Conservation (phyloP, 2,888 invertebrate genomes). For the Drosophila tripunctata region DNA sequence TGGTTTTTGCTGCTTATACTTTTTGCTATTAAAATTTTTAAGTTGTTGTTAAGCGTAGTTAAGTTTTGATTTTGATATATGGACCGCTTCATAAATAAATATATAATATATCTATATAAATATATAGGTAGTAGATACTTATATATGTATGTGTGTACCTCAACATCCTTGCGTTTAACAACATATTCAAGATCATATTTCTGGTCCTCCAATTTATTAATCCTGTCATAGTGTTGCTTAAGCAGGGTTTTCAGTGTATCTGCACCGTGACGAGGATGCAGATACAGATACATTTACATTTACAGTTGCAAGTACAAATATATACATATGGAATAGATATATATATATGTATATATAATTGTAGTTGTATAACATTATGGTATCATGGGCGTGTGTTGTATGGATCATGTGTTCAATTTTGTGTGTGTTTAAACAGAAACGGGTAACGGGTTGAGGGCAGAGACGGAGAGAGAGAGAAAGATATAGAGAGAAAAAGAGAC, state of each 20-base stretch:
- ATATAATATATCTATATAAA: slow-evolving; percentile 23
- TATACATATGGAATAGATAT: neutral
- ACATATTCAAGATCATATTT: slow-evolving; percentile 99
- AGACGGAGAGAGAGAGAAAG: slow-evolving; percentile 18
- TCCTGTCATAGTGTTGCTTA: slow-evolving; percentile 95
- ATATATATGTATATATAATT: neutral
- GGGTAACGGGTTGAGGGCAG: slow-evolving; percentile 31
- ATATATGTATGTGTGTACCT: slow-evolving; percentile 89
- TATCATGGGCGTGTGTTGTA: slow-evolving; percentile 36
- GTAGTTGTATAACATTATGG: slow-evolving; percentile 39
- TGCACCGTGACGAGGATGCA: slow-evolving; percentile 83
- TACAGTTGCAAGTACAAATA: slow-evolving; percentile 1
- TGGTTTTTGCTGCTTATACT: slow-evolving; percentile 29
- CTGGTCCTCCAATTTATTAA: slow-evolving; percentile 94
- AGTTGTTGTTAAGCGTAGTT: slow-evolving; percentile 58
- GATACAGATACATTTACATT: slow-evolving; percentile 19
- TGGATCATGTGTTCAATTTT: slow-evolving; percentile 23
- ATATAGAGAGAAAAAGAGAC: slow-evolving; percentile 32
- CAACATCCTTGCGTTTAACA: slow-evolving; percentile 99
- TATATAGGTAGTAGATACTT: slow-evolving; percentile 53
- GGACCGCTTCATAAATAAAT: slow-evolving; percentile 15
- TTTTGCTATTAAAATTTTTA: slow-evolving; percentile 37
- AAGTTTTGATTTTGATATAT: slow-evolving; percentile 66
- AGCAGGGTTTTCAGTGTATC: slow-evolving; percentile 90
- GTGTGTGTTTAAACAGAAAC: slow-evolving; percentile 30